Evolutionary conservation across 2,797 vertebrate genomes (phyloP).

Genomic region (Pipistrellus nathusii): DNA sequence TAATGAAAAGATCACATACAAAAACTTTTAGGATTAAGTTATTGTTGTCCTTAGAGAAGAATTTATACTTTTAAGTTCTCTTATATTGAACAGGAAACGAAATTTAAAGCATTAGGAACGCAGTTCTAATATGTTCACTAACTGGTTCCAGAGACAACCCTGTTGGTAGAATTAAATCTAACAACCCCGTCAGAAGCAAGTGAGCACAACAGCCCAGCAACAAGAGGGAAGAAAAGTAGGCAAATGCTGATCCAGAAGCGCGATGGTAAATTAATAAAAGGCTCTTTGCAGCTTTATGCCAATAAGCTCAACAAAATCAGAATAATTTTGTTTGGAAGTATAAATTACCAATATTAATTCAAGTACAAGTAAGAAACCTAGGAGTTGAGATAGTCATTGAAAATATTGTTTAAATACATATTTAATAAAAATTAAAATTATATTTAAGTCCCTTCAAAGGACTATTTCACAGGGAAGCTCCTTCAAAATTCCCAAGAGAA

Average conservation of each 20-base stretch:
- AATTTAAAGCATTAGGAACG: conserved; percentile 43
- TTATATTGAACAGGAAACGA: conserved; percentile 46
- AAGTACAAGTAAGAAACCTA: conserved; percentile 9
- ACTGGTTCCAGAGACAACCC: conserved; percentile 1
- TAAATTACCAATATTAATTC: conserved; percentile 35
- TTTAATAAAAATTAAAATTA: neutral
- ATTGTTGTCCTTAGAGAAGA: neutral
- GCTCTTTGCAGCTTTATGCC: neutral
- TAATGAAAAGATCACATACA: neutral
- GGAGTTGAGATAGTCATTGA: neutral
- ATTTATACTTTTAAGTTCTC: conserved; percentile 21
- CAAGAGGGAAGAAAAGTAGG: conserved; percentile 28
- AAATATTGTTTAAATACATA: neutral
- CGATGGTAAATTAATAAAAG: conserved; percentile 55
- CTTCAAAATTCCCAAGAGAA: neutral
- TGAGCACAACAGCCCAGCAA: neutral
- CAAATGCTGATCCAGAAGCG: neutral
- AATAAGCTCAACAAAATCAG: conserved; percentile 11
- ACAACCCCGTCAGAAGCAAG: conserved; percentile 4
- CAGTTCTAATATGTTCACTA: neutral
- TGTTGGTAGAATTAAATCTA: neutral
- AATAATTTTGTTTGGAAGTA: conserved; percentile 37
- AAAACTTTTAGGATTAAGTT: neutral
- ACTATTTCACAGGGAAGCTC: neutral
- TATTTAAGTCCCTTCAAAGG: neutral